Conservation (phyloP, 2,113 vertebrate genomes). For the Mormoops blainvillei region DNA sequence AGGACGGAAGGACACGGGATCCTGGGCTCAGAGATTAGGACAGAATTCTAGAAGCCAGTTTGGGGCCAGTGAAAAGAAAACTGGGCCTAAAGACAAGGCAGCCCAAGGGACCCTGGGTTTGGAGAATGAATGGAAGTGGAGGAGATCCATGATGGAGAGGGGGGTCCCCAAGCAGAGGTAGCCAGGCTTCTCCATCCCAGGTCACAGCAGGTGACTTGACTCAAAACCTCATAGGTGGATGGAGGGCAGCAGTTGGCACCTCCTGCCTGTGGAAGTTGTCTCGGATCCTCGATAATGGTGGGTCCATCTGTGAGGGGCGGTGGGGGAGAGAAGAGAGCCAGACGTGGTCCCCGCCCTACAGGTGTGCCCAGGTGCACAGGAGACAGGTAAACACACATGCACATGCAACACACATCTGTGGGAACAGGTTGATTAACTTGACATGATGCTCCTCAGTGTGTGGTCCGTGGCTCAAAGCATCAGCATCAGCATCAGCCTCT, state of each 20-base stretch:
- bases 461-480: background rate
- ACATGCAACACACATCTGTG: fast-evolving
- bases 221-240: background rate
- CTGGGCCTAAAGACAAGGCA: too few species aligned
- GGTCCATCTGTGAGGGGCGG: background rate
- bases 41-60: background rate
- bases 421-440: background rate
- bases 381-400: background rate
- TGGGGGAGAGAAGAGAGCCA: background rate
- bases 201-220: background rate
- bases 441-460: background rate
- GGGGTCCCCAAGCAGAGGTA: background rate
- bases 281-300: fast-evolving
- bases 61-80: background rate
- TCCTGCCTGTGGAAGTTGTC: background rate
- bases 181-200: background rate
- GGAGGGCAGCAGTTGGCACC: background rate
- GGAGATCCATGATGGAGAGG: background rate
- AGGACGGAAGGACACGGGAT: background rate
- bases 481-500: background rate
- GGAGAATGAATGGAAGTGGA: background rate
- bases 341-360: too few species aligned
- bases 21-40: background rate
- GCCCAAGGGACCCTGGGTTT: background rate
- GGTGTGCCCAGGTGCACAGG: background rate